phyloP scores from a whole-genome alignment of 2,888 invertebrate genomes.

The Heliconius ethilla region DNA sequence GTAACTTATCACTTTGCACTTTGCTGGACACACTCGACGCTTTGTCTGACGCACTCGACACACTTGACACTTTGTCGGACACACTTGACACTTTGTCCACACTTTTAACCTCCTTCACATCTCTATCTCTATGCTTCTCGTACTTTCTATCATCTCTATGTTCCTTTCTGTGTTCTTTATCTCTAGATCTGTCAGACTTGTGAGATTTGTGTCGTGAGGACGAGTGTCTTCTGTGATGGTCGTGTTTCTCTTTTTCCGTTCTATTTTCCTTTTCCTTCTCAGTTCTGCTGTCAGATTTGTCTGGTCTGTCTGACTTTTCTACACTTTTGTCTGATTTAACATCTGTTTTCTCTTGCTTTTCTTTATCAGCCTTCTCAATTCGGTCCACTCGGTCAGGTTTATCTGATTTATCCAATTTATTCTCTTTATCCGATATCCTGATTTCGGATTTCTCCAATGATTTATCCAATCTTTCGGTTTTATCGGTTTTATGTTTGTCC shows the following conservation, averaged over 20 bases:
- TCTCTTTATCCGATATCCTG: constrained; percentile 43
- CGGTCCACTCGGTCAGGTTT: constrained; percentile 43
- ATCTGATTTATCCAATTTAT: constrained; percentile 42
- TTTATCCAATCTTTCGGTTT: constrained; percentile 43
- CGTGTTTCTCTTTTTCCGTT: constrained; percentile 49
- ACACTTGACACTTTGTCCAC: constrained; percentile 43
- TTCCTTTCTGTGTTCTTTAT: constrained; percentile 63
- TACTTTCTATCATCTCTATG: constrained; percentile 62
- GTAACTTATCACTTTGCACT: constrained; percentile 57
- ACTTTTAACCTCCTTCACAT: constrained; percentile 44
- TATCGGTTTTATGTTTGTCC: constrained; percentile 46
- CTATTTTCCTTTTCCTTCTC: constrained; percentile 42
- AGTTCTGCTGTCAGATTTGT: constrained; percentile 42
- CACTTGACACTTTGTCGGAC: constrained; percentile 20
- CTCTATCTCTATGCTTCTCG: constrained; percentile 55
- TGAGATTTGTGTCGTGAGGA: constrained; percentile 70
- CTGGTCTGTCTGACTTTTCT: constrained; percentile 33
- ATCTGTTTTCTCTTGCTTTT: constrained; percentile 42
- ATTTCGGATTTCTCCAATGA: constrained; percentile 43
- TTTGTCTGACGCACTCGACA: constrained; percentile 41
- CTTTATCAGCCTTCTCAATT: constrained; percentile 21
- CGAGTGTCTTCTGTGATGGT: constrained; percentile 67
- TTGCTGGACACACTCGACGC: constrained; percentile 45
- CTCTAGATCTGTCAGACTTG: constrained; percentile 59
- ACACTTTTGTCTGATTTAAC: constrained; percentile 39